Evolutionary conservation across 2,797 vertebrate genomes (phyloP).

Genomic region (Paguma larvata): DNA sequence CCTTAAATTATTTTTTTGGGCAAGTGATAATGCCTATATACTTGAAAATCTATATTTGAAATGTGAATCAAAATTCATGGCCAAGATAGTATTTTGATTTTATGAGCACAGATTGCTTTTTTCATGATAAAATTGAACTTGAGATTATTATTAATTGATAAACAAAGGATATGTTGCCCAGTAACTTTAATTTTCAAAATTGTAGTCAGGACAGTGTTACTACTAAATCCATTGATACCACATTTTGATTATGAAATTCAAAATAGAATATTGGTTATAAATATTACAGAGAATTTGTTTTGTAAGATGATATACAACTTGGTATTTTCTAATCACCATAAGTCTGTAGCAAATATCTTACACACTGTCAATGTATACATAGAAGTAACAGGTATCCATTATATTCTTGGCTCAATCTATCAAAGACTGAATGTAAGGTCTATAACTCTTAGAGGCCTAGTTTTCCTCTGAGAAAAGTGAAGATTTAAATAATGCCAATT

Average conservation of each 20-base stretch:
- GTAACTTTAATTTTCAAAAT: not conserved
- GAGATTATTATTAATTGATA: not conserved
- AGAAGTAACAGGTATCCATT: not conserved
- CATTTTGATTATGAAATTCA: not conserved
- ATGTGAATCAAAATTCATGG: not conserved
- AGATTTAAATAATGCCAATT: slow-evolving; percentile 25
- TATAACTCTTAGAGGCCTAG: not conserved
- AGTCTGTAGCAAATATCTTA: not conserved
- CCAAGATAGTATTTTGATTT: not conserved
- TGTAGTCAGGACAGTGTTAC: not conserved
- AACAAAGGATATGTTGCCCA: not conserved
- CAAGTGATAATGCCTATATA: not conserved
- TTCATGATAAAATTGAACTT: not conserved
- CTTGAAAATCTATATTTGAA: not conserved
- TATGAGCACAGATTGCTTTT: not conserved
- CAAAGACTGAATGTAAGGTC: not conserved
- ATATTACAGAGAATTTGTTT: not conserved
- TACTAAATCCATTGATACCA: not conserved
- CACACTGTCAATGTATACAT: not conserved
- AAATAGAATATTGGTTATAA: not conserved
- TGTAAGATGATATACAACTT: not conserved
- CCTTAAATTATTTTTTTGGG: not conserved
- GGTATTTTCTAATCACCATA: not conserved
- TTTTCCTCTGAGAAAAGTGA: not conserved
- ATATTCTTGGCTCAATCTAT: not conserved